Percentiles rank a stretch among this genome's conserved stretches.
Evolutionary conservation across 2,113 vertebrate genomes (phyloP).

Genomic region (Microtus oregoni): DNA sequence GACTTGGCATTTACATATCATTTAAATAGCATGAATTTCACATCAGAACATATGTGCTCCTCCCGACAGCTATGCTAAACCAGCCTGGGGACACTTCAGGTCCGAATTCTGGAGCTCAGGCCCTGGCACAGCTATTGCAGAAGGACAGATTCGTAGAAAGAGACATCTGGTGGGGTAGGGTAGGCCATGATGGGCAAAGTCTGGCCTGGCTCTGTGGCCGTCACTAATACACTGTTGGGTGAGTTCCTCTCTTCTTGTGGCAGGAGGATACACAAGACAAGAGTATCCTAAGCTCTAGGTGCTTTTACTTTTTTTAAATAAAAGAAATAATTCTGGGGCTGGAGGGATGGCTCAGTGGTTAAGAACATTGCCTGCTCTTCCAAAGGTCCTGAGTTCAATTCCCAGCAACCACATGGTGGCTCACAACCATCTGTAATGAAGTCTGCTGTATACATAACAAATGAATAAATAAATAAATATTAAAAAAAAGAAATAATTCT

Average conservation of each 20-base stretch:
- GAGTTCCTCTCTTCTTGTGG: background rate
- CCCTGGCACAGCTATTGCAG: background rate
- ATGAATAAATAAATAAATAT: no score
- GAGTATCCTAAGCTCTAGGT: background rate
- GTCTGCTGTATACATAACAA: no score
- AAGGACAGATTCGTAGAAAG: background rate
- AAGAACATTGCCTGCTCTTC: no score
- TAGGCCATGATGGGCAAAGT: background rate
- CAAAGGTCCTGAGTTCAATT: no score
- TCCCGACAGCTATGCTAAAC: background rate
- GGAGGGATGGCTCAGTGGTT: no score
- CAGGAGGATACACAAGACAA: background rate
- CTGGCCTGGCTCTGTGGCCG: background rate
- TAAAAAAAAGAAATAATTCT: background rate
- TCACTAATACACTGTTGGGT: background rate
- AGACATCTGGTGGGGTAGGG: background rate
- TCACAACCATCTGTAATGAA: no score
- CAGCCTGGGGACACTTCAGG: background rate
- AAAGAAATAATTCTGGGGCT: background rate
- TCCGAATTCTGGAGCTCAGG: background rate
- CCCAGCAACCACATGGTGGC: no score
- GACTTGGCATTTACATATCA: constrained; percentile 27
- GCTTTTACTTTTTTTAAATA: background rate
- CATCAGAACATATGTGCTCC: background rate
- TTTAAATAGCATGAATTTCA: constrained; percentile 48